Conservation (phyloP, 1,140 invertebrate genomes). For the Hydropsyche tenuis region DNA sequence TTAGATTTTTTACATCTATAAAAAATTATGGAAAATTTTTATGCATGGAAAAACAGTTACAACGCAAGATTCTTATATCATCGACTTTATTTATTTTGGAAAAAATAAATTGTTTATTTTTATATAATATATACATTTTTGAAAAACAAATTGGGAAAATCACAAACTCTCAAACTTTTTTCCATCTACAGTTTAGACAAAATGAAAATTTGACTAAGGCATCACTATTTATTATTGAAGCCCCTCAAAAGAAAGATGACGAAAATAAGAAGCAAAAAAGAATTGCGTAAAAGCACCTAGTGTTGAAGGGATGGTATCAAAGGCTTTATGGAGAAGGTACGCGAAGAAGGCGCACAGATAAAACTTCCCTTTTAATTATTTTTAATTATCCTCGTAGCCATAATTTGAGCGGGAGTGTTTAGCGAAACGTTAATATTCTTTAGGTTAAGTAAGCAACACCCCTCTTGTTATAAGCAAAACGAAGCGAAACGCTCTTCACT, state of each 20-base stretch:
- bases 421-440: conserved; percentile 50
- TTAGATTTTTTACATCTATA: too few relatives aligned
- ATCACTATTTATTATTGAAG: too few relatives aligned
- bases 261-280: neutral
- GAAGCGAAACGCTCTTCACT: conserved; percentile 36
- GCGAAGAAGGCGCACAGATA: conserved; percentile 38
- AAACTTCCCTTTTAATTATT: conserved; percentile 52
- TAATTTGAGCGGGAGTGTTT: conserved; percentile 47
- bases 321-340: neutral
- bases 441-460: conserved; percentile 44
- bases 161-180: too few relatives aligned
- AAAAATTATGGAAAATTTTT: too few relatives aligned
- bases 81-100: too few relatives aligned
- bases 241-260: neutral
- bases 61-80: too few relatives aligned
- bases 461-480: conserved; percentile 30
- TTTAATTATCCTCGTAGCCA: conserved; percentile 50
- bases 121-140: too few relatives aligned
- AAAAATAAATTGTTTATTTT: conserved; percentile 12
- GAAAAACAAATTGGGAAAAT: too few relatives aligned
- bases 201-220: too few relatives aligned
- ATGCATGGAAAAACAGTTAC: too few relatives aligned
- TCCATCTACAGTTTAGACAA: too few relatives aligned
- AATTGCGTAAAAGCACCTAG: neutral
- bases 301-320: neutral